phyloP scores from a whole-genome alignment of 1,140 invertebrate genomes.

The Drosophila paulistorum region DNA sequence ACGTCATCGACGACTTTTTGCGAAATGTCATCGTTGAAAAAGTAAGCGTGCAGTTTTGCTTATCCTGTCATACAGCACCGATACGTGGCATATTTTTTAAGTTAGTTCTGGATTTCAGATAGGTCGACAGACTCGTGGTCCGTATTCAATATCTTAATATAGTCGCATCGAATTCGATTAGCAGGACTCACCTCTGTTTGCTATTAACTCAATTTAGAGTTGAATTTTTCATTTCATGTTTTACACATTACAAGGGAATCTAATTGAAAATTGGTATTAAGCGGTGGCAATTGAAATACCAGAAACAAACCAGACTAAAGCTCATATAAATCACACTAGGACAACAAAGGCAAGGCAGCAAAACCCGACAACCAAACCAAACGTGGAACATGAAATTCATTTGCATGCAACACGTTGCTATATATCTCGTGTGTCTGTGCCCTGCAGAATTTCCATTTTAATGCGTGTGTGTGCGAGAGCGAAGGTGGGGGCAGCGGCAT shows the following conservation, averaged over 20 bases:
- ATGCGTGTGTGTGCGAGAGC: neutral
- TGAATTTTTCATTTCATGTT: neutral
- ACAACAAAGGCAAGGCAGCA: constrained; percentile 21
- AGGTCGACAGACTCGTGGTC: too few species aligned
- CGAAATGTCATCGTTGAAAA: too few species aligned
- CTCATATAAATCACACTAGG: constrained; percentile 43
- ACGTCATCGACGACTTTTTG: too few species aligned
- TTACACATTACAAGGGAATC: neutral
- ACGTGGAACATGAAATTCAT: constrained; percentile 64
- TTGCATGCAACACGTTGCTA: constrained; percentile 77
- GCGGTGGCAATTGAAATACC: constrained; percentile 35
- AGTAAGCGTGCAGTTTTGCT: too few species aligned
- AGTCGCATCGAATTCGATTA: too few species aligned
- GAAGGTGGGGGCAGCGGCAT: constrained; percentile 6
- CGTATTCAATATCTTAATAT: too few species aligned
- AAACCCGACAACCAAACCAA: constrained; percentile 41
- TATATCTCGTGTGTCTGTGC: constrained; percentile 21
- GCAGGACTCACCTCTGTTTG: neutral
- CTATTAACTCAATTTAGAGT: neutral
- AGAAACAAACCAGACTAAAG: constrained; percentile 8
- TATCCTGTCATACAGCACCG: too few species aligned
- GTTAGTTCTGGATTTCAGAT: too few species aligned
- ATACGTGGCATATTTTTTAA: too few species aligned
- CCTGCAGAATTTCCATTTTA: neutral
- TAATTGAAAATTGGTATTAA: neutral